Evolutionary conservation across 2,113 vertebrate genomes (phyloP).

Genomic region (Podarcis raffonei): DNA sequence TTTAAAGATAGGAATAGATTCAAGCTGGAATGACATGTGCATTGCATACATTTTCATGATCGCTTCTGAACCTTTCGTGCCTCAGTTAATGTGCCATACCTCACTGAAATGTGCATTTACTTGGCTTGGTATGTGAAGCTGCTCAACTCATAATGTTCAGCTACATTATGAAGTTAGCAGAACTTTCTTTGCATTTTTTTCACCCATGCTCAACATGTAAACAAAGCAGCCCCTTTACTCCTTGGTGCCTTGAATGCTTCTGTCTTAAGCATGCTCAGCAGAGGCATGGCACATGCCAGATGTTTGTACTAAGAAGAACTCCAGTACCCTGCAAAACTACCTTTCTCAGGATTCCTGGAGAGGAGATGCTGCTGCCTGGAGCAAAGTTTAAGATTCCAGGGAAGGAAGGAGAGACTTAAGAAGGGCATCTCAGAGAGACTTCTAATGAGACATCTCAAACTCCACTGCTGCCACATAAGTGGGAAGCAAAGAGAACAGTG

Average conservation of each 20-base stretch:
- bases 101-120: neutral
- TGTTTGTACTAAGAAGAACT: neutral
- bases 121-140: neutral
- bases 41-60: neutral
- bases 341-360: neutral
- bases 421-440: neutral
- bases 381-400: neutral
- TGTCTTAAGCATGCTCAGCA: neutral
- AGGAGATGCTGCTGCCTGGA: neutral
- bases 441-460: neutral
- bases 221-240: no score
- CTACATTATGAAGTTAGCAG: neutral
- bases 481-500: neutral
- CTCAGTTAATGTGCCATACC: neutral
- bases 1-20: neutral
- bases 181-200: neutral
- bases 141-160: no score
- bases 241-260: neutral
- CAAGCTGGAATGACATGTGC: neutral
- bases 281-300: neutral
- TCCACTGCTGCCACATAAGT: neutral
- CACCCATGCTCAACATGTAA: neutral
- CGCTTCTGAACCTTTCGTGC: neutral
- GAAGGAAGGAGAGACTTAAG: neutral
- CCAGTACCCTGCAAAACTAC: neutral